phyloP scores from a whole-genome alignment of 2,797 vertebrate species.

The Parauchenoglanis punctatus region DNA sequence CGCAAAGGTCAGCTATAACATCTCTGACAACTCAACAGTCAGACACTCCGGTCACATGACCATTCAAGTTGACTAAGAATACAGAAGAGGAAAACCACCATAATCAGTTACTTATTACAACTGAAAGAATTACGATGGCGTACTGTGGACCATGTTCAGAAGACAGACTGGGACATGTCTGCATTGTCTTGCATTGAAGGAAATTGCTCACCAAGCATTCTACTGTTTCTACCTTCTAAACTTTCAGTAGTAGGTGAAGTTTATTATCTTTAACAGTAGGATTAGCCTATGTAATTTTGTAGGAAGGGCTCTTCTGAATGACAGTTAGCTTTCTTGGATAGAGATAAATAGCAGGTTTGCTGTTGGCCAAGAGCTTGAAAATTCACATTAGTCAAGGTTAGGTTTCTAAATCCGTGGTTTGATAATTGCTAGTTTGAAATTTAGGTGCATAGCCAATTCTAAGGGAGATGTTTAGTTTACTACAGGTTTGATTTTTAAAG shows the following conservation, averaged over 20 bases:
- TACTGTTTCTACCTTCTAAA: neutral
- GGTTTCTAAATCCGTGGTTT: neutral
- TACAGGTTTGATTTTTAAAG: neutral
- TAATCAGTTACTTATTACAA: conserved; percentile 1
- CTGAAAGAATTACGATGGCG: neutral
- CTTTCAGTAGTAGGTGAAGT: neutral
- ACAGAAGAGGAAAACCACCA: neutral
- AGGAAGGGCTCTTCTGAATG: neutral
- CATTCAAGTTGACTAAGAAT: conserved; percentile 38
- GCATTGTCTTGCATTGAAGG: neutral
- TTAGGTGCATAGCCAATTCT: neutral
- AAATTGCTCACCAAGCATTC: neutral
- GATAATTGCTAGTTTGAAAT: neutral
- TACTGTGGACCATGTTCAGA: neutral
- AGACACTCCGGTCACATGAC: conserved; percentile 63
- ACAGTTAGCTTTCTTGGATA: neutral
- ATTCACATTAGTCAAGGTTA: neutral
- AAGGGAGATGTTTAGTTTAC: neutral
- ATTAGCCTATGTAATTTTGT: neutral
- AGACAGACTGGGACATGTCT: neutral
- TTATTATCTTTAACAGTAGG: neutral
- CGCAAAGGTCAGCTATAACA: conserved; percentile 70
- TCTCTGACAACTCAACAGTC: neutral
- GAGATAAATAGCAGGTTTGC: neutral
- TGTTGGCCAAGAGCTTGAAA: neutral